Percentiles rank a stretch among this genome's conserved stretches.
Evolutionary conservation across 2,797 vertebrate genomes (phyloP).

Genomic region (Helarctos malayanus): DNA sequence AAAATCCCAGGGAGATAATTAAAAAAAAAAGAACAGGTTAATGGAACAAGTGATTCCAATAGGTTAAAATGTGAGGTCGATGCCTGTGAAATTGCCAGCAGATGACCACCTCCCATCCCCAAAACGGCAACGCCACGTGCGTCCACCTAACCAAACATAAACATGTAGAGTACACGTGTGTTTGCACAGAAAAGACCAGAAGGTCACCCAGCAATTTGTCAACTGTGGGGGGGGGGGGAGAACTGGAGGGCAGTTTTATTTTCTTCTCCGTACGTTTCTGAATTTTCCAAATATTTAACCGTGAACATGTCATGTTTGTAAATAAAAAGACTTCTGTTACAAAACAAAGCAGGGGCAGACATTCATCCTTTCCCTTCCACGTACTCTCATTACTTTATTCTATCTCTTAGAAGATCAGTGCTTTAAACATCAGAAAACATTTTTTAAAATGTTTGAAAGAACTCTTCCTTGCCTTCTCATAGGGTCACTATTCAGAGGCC

Average conservation of each 20-base stretch:
- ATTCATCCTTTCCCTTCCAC: neutral
- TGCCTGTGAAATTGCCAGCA: rapidly evolving
- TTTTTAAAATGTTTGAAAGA: neutral
- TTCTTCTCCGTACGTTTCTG: neutral
- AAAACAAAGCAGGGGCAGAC: neutral
- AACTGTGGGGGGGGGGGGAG: rapidly evolving
- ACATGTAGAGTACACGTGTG: too few species aligned
- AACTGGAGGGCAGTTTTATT: neutral
- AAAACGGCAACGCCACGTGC: rapidly evolving
- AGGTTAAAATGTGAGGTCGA: neutral
- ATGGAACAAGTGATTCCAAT: neutral
- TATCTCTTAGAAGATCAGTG: neutral
- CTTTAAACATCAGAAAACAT: neutral
- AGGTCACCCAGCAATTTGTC: rapidly evolving
- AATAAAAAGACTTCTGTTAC: neutral
- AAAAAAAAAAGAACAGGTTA: neutral
- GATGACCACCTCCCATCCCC: neutral
- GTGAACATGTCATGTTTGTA: neutral
- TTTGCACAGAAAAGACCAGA: neutral
- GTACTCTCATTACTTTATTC: neutral
- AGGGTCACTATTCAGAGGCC: neutral
- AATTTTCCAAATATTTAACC: neutral
- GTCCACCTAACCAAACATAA: rapidly evolving
- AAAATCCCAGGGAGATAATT: neutral
- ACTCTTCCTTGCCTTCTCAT: neutral